Conservation (phyloP, 1,140 invertebrate species). For the Drosophila sproati region DNA sequence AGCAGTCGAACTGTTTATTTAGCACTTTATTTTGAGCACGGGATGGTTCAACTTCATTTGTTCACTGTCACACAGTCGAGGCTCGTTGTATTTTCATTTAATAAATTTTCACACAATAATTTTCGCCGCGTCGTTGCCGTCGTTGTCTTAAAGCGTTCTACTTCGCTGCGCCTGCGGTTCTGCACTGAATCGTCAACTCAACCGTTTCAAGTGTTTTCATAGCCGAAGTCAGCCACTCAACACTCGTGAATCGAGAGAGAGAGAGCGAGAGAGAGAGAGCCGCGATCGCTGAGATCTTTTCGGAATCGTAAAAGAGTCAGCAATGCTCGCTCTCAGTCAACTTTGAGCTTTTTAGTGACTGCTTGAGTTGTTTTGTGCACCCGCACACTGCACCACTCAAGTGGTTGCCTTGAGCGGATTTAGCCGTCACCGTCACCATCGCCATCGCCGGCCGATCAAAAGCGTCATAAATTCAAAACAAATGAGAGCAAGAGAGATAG, state of each 20-base stretch:
- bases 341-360: conserved; percentile 27
- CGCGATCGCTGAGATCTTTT: conserved; percentile 44
- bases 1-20: conserved; percentile 17
- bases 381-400: conserved; percentile 15
- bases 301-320: not conserved
- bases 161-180: conserved; percentile 67
- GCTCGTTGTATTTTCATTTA: conserved; percentile 33
- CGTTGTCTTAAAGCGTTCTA: conserved; percentile 43
- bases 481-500: conserved; percentile 42
- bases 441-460: conserved; percentile 62
- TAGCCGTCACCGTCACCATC: conserved; percentile 31
- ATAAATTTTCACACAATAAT: conserved; percentile 38
- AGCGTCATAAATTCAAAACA: conserved; percentile 63
- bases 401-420: conserved; percentile 18
- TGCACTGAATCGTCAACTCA: conserved; percentile 54
- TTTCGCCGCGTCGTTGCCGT: conserved; percentile 26
- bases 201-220: conserved; percentile 52
- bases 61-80: conserved; percentile 52
- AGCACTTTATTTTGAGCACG: conserved; percentile 20
- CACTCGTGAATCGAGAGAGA: not conserved
- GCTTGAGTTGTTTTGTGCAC: conserved; percentile 30
- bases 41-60: conserved; percentile 20
- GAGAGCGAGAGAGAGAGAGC: conserved; percentile 12
- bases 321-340: not conserved
- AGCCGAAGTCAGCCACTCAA: conserved; percentile 30